Percentiles rank a stretch among this genome's conserved stretches.
These are phyloP conservation scores for Diplolepis rosae DNA, from an alignment of 2,888 invertebrate genomes.

Conservation along the genomic window DNA sequence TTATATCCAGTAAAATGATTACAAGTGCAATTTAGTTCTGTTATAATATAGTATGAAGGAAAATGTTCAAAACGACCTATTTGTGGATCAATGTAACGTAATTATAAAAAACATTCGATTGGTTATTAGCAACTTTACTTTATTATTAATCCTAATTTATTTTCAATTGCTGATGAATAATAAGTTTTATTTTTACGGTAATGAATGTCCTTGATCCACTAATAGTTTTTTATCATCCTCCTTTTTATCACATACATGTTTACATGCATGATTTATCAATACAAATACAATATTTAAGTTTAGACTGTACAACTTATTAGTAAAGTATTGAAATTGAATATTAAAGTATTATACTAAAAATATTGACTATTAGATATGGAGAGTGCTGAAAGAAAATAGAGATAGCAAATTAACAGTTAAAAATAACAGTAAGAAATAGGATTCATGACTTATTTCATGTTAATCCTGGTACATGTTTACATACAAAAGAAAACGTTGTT, in stretches of 20 bases:
- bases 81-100: background rate
- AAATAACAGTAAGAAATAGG: slow-evolving; percentile 11
- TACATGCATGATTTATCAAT: slow-evolving; percentile 21
- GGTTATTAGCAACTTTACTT: background rate
- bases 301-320: slow-evolving; percentile 19
- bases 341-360: slow-evolving; percentile 16
- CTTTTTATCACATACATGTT: slow-evolving; percentile 10
- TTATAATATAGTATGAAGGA: background rate
- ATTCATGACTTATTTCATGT: background rate
- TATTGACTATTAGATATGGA: background rate
- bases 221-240: slow-evolving; percentile 4
- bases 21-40: background rate
- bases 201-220: slow-evolving; percentile 29
- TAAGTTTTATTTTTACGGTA: background rate
- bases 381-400: slow-evolving; percentile 3
- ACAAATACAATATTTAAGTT: slow-evolving; percentile 8
- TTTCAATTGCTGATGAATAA: background rate
- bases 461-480: background rate
- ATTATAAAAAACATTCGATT: background rate
- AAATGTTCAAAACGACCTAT: background rate
- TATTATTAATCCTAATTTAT: background rate
- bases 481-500: background rate
- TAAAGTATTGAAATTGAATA: background rate
- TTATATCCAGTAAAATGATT: background rate
- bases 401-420: slow-evolving; percentile 1